Percentiles rank a stretch among this genome's conserved stretches.
These are phyloP conservation scores for Aleiodes leptofemur DNA, from an alignment of 2,888 invertebrate genomes.

Conservation along the genomic window DNA sequence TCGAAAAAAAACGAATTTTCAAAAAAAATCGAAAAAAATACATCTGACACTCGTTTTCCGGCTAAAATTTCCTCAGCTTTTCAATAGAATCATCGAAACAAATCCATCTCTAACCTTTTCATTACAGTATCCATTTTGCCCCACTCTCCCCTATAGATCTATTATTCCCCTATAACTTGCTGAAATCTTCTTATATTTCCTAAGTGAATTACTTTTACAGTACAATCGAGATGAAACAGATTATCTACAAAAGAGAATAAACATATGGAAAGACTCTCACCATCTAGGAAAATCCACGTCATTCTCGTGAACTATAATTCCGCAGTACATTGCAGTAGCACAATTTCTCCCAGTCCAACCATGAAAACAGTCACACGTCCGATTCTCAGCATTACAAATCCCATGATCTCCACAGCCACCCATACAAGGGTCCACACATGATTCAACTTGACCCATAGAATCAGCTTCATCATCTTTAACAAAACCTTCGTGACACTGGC, in stretches of 20 bases:
- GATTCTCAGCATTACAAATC: constrained; percentile 36
- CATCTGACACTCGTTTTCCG: too few species aligned
- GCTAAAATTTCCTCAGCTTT: too few species aligned
- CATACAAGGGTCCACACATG: constrained; percentile 42
- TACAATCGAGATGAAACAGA: neutral
- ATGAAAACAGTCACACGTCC: constrained; percentile 48
- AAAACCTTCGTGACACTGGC: constrained; percentile 33
- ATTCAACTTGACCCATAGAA: neutral
- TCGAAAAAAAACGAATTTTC: too few species aligned
- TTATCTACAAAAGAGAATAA: neutral
- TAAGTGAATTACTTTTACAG: neutral
- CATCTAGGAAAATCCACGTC: constrained; percentile 38
- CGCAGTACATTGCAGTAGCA: constrained; percentile 45
- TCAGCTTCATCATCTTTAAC: constrained; percentile 20
- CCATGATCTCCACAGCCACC: constrained; percentile 45
- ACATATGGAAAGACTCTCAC: constrained; percentile 8
- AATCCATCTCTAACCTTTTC: too few species aligned
- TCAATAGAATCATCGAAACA: too few species aligned
- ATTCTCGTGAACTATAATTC: constrained; percentile 38
- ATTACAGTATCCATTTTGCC: too few species aligned
- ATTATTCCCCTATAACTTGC: too few species aligned
- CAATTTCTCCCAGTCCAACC: constrained; percentile 43
- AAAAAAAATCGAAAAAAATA: too few species aligned
- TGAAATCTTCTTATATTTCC: neutral
- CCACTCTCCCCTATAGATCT: too few species aligned